A percentile compares a stretch with the other conserved stretches of the same genome.
phyloP scores from a whole-genome alignment of 2,888 invertebrate species.

The Plemyria rubiginata region DNA sequence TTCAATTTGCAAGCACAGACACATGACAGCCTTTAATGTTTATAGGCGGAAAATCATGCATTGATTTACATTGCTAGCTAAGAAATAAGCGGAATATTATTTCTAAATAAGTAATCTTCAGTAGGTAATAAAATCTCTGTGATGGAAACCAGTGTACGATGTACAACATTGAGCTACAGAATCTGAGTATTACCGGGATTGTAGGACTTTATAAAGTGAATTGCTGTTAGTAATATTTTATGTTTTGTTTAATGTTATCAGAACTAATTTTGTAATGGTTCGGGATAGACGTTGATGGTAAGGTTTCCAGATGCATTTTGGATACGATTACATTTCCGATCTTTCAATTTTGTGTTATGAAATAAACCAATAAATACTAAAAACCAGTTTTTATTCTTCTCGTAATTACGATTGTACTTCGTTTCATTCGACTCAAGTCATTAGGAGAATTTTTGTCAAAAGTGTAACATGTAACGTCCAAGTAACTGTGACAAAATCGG shows the following conservation, averaged over 20 bases:
- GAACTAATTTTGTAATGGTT: constrained; percentile 79
- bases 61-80: constrained; percentile 75
- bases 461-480: too few species aligned
- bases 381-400: constrained; percentile 21
- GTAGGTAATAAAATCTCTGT: constrained; percentile 80
- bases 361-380: constrained; percentile 79
- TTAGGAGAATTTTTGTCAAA: too few species aligned
- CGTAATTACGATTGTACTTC: background rate
- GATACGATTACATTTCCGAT: constrained; percentile 77
- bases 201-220: constrained; percentile 74
- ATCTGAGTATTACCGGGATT: constrained; percentile 79
- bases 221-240: constrained; percentile 81
- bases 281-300: constrained; percentile 64
- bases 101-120: constrained; percentile 75
- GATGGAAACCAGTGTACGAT: constrained; percentile 78
- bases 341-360: constrained; percentile 82
- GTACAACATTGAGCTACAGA: constrained; percentile 72
- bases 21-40: constrained; percentile 66
- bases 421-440: too few species aligned
- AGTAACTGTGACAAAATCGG: too few species aligned
- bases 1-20: constrained; percentile 74
- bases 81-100: constrained; percentile 67
- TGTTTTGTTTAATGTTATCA: constrained; percentile 82
- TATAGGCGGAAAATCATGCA: constrained; percentile 74
- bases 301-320: constrained; percentile 74